Evolutionary conservation across 2,888 invertebrate species (phyloP).

Genomic region (Hipparchia sbordonii): DNA sequence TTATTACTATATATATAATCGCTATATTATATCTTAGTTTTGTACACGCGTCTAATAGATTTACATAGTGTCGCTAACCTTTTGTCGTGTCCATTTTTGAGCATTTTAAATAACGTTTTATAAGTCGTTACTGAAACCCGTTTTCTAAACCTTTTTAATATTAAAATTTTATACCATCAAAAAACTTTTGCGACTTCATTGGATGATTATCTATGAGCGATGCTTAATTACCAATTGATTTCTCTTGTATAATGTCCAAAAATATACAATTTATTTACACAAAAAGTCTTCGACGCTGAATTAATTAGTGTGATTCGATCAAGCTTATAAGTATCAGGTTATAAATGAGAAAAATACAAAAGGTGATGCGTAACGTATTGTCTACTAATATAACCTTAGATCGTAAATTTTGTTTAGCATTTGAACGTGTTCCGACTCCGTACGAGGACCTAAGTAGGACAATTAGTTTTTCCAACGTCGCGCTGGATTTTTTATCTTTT

Average conservation of each 20-base stretch:
- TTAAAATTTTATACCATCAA: constrained; percentile 14
- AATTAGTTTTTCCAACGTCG: constrained; percentile 67
- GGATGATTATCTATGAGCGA: not conserved
- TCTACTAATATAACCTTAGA: constrained; percentile 15
- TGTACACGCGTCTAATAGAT: not conserved
- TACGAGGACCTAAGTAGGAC: constrained; percentile 41
- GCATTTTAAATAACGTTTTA: constrained; percentile 10
- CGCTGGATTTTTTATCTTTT: constrained; percentile 48
- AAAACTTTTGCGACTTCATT: not conserved
- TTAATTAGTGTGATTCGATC: constrained; percentile 12
- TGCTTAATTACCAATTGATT: constrained; percentile 7
- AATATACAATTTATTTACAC: constrained; percentile 8
- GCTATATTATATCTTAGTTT: not conserved
- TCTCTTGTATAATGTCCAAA: constrained; percentile 14
- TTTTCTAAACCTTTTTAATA: constrained; percentile 22
- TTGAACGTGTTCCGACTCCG: constrained; percentile 40
- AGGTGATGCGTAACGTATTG: constrained; percentile 9
- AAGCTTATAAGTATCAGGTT: not conserved
- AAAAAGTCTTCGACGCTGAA: constrained; percentile 10
- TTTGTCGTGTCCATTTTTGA: not conserved
- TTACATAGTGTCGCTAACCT: not conserved
- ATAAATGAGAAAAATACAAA: not conserved
- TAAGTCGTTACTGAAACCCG: constrained; percentile 20
- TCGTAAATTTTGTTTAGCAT: constrained; percentile 16
- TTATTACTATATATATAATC: not conserved